Conservation (phyloP, 2,113 vertebrate species). For the Labeo rohita region DNA sequence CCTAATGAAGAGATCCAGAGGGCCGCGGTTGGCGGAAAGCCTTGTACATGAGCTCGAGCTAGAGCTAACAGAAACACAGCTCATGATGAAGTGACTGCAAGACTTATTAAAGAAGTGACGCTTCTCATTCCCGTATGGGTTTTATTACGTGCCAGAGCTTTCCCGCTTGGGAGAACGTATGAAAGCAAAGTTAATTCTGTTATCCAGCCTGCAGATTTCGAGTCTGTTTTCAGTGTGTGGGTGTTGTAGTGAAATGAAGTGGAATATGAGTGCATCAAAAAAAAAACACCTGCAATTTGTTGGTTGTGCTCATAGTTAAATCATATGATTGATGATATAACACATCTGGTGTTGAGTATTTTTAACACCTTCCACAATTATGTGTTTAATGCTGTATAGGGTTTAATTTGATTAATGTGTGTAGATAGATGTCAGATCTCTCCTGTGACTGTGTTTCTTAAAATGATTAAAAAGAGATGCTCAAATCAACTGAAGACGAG, state of each 20-base stretch:
- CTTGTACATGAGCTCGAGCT: background rate
- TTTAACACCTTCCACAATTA: background rate
- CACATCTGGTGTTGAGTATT: background rate
- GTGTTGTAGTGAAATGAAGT: conserved; percentile 15
- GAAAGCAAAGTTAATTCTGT: conserved; percentile 14
- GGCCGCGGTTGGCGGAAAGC: conserved; percentile 35
- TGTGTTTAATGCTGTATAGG: background rate
- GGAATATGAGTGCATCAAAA: background rate
- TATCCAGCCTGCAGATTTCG: background rate
- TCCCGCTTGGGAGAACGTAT: background rate
- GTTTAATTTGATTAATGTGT: background rate
- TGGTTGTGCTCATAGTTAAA: background rate
- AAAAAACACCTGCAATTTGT: background rate
- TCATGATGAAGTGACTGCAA: conserved; percentile 26
- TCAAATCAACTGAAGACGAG: too few relatives aligned
- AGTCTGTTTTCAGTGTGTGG: background rate
- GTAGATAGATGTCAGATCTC: background rate
- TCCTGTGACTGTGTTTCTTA: background rate
- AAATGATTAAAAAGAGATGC: too few relatives aligned
- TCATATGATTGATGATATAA: background rate
- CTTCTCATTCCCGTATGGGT: background rate
- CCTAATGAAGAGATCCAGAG: conserved; percentile 60
- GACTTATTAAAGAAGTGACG: conserved; percentile 20
- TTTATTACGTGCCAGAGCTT: conserved; percentile 13
- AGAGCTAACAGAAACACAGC: background rate